phyloP scores from a whole-genome alignment of 2,113 vertebrate species.

The Elaphurus davidianus region DNA sequence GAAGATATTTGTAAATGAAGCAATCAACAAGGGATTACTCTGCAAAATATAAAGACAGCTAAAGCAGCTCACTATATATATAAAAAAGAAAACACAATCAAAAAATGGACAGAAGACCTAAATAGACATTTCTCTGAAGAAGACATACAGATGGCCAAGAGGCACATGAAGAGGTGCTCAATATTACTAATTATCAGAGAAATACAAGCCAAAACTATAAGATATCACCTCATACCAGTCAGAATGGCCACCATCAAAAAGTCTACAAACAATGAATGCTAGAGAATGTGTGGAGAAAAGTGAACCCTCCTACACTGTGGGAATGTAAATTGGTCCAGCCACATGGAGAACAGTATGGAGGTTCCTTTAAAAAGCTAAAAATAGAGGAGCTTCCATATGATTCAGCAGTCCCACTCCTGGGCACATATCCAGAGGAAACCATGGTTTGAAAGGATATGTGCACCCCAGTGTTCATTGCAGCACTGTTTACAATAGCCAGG shows the following conservation, averaged over 20 bases:
- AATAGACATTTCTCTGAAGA: background rate
- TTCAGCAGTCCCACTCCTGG: background rate
- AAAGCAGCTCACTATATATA: background rate
- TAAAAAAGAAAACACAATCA: background rate
- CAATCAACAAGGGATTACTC: background rate
- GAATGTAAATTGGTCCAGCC: background rate
- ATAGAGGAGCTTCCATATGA: background rate
- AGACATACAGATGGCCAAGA: background rate
- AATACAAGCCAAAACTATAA: background rate
- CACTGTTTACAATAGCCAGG: background rate
- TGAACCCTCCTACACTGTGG: background rate
- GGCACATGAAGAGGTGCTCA: background rate
- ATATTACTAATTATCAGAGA: background rate
- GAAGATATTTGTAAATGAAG: background rate
- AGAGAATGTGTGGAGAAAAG: background rate
- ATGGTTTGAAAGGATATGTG: background rate
- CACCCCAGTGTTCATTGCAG: background rate
- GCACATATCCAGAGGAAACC: background rate
- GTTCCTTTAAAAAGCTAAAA: background rate
- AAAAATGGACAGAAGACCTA: background rate
- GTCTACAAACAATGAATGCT: background rate
- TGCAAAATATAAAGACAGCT: background rate
- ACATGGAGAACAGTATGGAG: background rate
- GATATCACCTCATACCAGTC: background rate
- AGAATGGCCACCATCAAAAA: background rate